phyloP scores from a whole-genome alignment of 2,888 invertebrate genomes.

The Priocnemis perturbator region DNA sequence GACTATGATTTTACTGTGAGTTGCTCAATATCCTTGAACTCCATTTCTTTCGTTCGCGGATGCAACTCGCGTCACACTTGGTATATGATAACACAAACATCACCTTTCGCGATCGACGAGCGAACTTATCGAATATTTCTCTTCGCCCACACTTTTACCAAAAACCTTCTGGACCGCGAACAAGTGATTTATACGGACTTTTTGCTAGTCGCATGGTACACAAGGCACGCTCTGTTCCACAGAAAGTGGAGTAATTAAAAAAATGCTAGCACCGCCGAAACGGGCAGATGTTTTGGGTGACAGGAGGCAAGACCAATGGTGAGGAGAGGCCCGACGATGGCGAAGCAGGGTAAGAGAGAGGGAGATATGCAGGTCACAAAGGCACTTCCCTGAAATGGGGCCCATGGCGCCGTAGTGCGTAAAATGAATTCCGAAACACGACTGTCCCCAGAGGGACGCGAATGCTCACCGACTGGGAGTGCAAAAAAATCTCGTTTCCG shows the following conservation, averaged over 20 bases:
- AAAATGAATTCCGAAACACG: too few relatives aligned
- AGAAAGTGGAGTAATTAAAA: constrained; percentile 31
- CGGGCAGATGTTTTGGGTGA: constrained; percentile 58
- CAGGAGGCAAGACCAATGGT: constrained; percentile 19
- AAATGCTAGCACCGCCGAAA: constrained; percentile 45
- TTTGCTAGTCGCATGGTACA: constrained; percentile 21
- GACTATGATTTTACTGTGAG: not conserved
- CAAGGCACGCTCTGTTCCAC: constrained; percentile 47
- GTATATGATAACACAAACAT: too few relatives aligned
- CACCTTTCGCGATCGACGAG: too few relatives aligned
- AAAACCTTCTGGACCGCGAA: not conserved
- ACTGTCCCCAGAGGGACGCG: too few relatives aligned
- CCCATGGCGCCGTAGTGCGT: too few relatives aligned
- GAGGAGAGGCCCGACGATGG: too few relatives aligned
- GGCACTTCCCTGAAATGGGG: constrained; percentile 44
- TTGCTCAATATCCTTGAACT: not conserved
- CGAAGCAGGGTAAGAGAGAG: too few relatives aligned
- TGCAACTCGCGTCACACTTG: too few relatives aligned
- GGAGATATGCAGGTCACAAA: constrained; percentile 33
- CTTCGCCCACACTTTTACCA: too few relatives aligned
- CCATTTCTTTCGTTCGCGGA: not conserved
- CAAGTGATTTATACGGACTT: constrained; percentile 38
- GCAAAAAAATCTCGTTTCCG: too few relatives aligned
- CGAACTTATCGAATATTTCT: too few relatives aligned
- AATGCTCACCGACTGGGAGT: too few relatives aligned